phyloP scores from a whole-genome alignment of 2,113 vertebrate species.

The Procavia capensis region DNA sequence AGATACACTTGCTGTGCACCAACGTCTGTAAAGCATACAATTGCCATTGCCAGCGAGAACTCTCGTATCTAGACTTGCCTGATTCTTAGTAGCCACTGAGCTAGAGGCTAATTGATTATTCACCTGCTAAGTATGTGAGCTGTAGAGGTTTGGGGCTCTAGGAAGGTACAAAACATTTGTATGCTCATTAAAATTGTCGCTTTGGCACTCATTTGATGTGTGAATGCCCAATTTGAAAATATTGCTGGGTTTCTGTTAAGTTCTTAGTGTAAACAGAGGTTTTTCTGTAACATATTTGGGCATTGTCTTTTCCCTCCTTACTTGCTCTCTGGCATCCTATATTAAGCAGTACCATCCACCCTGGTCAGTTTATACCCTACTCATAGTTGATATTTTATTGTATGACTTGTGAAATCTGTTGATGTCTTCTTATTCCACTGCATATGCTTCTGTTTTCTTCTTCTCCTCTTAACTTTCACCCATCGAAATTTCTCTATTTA shows the following conservation, averaged over 20 bases:
- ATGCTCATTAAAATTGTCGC: constrained; percentile 14
- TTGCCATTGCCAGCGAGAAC: background rate
- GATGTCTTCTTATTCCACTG: background rate
- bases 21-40: background rate
- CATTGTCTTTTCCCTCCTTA: constrained; percentile 17
- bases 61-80: constrained; percentile 2
- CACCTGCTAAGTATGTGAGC: constrained; percentile 29
- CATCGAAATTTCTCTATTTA: constrained; percentile 1
- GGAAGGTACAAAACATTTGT: constrained; percentile 16
- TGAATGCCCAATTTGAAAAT: constrained; percentile 35
- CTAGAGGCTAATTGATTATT: constrained; percentile 25
- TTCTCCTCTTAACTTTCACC: background rate
- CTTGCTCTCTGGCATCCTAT: background rate
- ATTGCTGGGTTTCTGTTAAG: constrained; percentile 30
- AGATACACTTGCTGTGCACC: background rate
- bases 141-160: background rate
- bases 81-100: background rate
- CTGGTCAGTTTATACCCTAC: background rate
- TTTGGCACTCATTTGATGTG: background rate
- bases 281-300: background rate
- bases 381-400: background rate
- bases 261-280: background rate
- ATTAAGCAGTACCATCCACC: background rate
- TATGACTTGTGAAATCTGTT: constrained; percentile 23
- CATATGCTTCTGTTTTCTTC: constrained; percentile 30